phyloP scores from a whole-genome alignment of 2,113 vertebrate genomes.

The Hippocampus comes region DNA sequence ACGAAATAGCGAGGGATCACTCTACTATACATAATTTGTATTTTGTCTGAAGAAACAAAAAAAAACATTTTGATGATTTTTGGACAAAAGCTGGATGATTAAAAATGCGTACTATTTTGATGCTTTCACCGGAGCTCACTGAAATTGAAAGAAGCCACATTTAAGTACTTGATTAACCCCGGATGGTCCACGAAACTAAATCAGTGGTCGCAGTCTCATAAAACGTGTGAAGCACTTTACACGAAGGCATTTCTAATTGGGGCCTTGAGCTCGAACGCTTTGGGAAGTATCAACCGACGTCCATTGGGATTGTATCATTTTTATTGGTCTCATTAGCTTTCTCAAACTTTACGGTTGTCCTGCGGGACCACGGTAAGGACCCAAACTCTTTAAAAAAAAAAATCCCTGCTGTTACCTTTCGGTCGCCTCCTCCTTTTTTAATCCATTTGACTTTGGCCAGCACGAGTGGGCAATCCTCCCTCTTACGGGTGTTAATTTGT shows the following conservation, averaged over 20 bases:
- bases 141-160: background rate
- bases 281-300: background rate
- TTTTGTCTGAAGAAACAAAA: too few relatives aligned
- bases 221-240: background rate
- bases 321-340: slow-evolving; percentile 57
- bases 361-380: slow-evolving; percentile 2
- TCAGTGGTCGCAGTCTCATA: background rate
- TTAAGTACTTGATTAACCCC: background rate
- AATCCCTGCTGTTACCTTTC: slow-evolving; percentile 16
- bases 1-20: too few relatives aligned
- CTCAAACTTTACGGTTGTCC: slow-evolving; percentile 52
- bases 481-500: slow-evolving; percentile 48
- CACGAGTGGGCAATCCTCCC: slow-evolving; percentile 1
- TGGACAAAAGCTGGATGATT: too few relatives aligned
- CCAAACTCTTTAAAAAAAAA: slow-evolving; percentile 8
- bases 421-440: slow-evolving; percentile 50
- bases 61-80: too few relatives aligned
- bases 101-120: too few relatives aligned
- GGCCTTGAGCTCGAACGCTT: background rate
- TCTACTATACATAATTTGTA: too few relatives aligned
- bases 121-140: background rate
- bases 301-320: slow-evolving; percentile 1
- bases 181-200: background rate
- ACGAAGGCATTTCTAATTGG: background rate
- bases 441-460: slow-evolving; percentile 75